Evolutionary conservation across 2,888 invertebrate genomes (phyloP).

Genomic region (Cryptosula pallasiana): DNA sequence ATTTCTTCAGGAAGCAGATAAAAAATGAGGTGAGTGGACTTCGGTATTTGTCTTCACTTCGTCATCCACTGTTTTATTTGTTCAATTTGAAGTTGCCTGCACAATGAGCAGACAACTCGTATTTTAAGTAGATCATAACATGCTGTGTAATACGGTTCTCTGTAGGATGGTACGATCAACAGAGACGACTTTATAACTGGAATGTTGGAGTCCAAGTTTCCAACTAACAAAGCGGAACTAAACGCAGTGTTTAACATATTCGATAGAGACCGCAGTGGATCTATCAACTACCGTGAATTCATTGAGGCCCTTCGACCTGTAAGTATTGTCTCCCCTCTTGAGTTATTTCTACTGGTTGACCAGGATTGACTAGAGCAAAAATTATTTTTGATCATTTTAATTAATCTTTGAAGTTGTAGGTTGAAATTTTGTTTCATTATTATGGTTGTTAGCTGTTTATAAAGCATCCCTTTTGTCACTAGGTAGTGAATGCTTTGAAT

Average conservation of each 20-base stretch:
- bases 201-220: slow-evolving; percentile 50
- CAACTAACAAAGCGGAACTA: slow-evolving; percentile 48
- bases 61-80: no score
- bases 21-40: slow-evolving; percentile 35
- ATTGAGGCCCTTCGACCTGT: slow-evolving; percentile 50
- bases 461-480: no score
- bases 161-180: slow-evolving; percentile 42
- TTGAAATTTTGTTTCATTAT: no score
- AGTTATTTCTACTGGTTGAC: no score
- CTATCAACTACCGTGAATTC: slow-evolving; percentile 49
- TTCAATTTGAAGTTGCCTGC: not conserved
- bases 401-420: no score
- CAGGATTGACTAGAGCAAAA: no score
- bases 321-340: no score
- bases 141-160: not conserved
- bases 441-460: no score
- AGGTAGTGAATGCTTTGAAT: no score
- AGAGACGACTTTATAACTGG: slow-evolving; percentile 51
- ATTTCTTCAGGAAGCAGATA: slow-evolving; percentile 52
- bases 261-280: slow-evolving; percentile 42
- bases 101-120: not conserved
- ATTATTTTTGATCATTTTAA: no score
- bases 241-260: slow-evolving; percentile 53
- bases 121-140: not conserved
- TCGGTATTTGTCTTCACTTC: no score